A percentile compares a stretch with the other conserved stretches of the same genome.
These are phyloP conservation scores for Osmerus eperlanus DNA, from an alignment of 2,113 vertebrate species.

Conservation along the genomic window DNA sequence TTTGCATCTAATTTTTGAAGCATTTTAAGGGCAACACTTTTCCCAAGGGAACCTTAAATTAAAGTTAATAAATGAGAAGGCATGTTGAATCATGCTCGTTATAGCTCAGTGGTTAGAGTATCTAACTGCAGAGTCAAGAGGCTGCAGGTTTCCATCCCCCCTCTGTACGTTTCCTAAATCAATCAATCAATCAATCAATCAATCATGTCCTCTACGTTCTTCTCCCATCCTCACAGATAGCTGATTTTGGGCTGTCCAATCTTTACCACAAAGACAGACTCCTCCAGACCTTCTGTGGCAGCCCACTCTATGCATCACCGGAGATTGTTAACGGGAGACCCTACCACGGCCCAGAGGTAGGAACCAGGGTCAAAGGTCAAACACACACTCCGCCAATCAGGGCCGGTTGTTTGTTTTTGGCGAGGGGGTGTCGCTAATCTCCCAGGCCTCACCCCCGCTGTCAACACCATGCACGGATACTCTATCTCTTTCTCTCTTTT, in stretches of 20 bases:
- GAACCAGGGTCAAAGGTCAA: neutral
- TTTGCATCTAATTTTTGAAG: neutral
- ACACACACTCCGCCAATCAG: neutral
- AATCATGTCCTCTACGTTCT: neutral
- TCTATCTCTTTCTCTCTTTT: too few relatives aligned
- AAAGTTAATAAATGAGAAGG: too few relatives aligned
- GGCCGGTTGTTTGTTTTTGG: neutral
- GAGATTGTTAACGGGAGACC: constrained; percentile 98
- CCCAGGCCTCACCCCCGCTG: constrained; percentile 8
- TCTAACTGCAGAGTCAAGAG: too few relatives aligned
- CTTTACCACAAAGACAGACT: constrained; percentile 96
- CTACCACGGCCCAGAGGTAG: constrained; percentile 93
- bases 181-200: neutral
- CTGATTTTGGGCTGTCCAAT: constrained; percentile 97
- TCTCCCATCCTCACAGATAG: constrained; percentile 77
- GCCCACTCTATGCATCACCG: constrained; percentile 94
- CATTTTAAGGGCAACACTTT: too few relatives aligned
- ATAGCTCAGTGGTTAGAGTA: too few relatives aligned
- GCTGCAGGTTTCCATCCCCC: too few relatives aligned
- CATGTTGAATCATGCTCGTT: too few relatives aligned
- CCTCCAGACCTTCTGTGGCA: constrained; percentile 96
- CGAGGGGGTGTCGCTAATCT: constrained; percentile 4
- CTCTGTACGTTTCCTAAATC: too few relatives aligned
- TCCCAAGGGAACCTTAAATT: too few relatives aligned
- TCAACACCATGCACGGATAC: neutral